Evolutionary conservation across 2,113 vertebrate species (phyloP).

Genomic region (Calidris pygmaea): DNA sequence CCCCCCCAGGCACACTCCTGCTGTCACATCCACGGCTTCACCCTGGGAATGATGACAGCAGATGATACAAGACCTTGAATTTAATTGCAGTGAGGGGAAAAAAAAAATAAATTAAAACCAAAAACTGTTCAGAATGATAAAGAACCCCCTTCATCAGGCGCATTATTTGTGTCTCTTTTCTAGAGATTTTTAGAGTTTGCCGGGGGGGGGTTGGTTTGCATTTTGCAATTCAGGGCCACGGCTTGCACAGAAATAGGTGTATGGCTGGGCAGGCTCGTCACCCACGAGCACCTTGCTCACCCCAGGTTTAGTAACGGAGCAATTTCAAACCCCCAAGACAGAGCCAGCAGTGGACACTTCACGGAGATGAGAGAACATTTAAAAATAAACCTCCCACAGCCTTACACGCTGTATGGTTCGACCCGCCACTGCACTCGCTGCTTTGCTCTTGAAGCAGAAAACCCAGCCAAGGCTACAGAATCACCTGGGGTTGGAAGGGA

Average conservation of each 20-base stretch:
- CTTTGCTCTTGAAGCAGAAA: not conserved
- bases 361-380: not conserved
- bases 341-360: not conserved
- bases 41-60: not conserved
- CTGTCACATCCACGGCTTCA: not conserved
- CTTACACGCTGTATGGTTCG: not conserved
- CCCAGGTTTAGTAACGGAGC: fast-evolving
- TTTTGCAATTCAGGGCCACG: not conserved
- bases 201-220: not conserved
- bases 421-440: not conserved
- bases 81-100: not conserved
- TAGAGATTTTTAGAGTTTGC: not conserved
- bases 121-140: not conserved
- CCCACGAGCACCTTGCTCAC: not conserved
- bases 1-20: not conserved
- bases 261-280: fast-evolving
- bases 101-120: not conserved
- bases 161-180: not conserved
- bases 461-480: not conserved
- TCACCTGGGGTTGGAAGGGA: too few relatives aligned
- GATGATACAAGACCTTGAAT: constrained; percentile 28
- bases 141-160: not conserved
- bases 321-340: not conserved
- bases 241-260: not conserved
- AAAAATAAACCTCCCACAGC: not conserved